Percentiles rank a stretch among this genome's conserved stretches.
Evolutionary conservation across 2,888 invertebrate genomes (phyloP).

Genomic region (Galeruca laticollis): DNA sequence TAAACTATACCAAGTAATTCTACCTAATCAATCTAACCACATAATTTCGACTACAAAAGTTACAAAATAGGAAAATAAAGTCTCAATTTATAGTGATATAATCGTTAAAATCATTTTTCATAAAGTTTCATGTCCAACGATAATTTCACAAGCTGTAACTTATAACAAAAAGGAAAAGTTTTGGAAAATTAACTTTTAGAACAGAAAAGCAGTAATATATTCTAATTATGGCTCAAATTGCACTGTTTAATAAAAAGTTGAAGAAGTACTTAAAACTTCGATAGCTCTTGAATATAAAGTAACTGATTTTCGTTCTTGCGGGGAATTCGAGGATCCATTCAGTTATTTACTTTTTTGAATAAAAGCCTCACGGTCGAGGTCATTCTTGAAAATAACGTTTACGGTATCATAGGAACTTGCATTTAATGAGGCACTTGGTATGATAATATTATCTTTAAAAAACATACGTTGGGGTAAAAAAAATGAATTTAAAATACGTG

Average conservation of each 20-base stretch:
- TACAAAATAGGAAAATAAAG: too few species aligned
- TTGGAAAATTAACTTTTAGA: constrained; percentile 30
- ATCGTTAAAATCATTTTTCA: constrained; percentile 10
- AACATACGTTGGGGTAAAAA: not conserved
- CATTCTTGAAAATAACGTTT: constrained; percentile 24
- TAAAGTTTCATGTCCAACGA: constrained; percentile 13
- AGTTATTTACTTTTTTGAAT: constrained; percentile 39
- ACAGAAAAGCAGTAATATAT: constrained; percentile 37
- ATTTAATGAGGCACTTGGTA: constrained; percentile 5
- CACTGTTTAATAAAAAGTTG: constrained; percentile 48
- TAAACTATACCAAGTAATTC: too few species aligned
- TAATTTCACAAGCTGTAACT: constrained; percentile 20
- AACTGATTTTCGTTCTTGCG: constrained; percentile 54
- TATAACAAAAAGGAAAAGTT: constrained; percentile 16
- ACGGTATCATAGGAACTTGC: constrained; percentile 9
- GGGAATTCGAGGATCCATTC: constrained; percentile 35
- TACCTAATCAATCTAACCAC: too few species aligned
- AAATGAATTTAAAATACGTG: not conserved
- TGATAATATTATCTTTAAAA: constrained; percentile 12
- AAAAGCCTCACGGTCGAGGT: constrained; percentile 19
- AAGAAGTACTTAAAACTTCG: constrained; percentile 55
- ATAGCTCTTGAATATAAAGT: constrained; percentile 59
- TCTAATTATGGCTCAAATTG: constrained; percentile 42
- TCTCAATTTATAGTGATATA: too few species aligned
- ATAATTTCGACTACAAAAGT: too few species aligned